Evolutionary conservation across 2,888 invertebrate species (phyloP).

Genomic region (Willowsia nigromaculata): DNA sequence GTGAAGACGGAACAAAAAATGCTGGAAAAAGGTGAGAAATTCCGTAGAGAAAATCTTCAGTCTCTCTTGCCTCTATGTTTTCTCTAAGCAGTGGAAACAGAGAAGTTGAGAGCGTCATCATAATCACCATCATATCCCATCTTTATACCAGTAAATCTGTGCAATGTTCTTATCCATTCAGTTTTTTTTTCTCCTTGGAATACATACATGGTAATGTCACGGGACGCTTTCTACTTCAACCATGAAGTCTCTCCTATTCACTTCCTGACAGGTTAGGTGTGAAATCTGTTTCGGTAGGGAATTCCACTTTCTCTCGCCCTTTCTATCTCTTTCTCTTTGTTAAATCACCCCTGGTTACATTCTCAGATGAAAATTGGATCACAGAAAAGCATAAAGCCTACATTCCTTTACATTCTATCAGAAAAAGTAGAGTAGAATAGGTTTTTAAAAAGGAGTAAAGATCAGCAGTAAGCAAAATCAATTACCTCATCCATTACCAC

Average conservation of each 20-base stretch:
- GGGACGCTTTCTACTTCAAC: not conserved
- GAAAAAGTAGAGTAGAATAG: too few species aligned
- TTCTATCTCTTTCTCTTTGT: too few species aligned
- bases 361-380: too few species aligned
- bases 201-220: not conserved
- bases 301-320: not conserved
- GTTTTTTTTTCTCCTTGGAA: not conserved
- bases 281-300: not conserved
- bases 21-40: slow-evolving; percentile 21
- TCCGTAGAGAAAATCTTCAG: not conserved
- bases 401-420: too few species aligned
- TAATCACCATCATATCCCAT: not conserved
- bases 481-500: too few species aligned
- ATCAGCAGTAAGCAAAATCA: too few species aligned
- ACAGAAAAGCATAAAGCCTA: too few species aligned
- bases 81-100: too few species aligned
- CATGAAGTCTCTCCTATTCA: not conserved
- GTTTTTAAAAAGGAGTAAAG: too few species aligned
- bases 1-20: too few species aligned
- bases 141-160: not conserved
- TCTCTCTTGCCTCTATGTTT: not conserved
- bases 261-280: not conserved
- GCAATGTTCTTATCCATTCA: not conserved
- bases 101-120: not conserved
- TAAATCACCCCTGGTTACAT: too few species aligned